Evolutionary conservation across 1,140 invertebrate species (phyloP).

Genomic region (Helicorthomorpha holstii): DNA sequence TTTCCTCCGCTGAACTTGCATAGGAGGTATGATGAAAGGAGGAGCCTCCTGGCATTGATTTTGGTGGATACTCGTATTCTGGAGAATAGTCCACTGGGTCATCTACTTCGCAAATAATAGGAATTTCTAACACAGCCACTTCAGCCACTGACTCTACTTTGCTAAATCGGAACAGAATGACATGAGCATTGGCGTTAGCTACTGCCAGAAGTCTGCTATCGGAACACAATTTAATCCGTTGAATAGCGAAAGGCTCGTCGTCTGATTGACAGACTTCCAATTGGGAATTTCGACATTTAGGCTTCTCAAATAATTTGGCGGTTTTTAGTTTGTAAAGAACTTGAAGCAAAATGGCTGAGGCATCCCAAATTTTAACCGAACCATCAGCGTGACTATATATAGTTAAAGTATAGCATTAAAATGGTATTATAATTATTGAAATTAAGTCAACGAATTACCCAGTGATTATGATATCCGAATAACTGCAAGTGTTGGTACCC

Average conservation of each 20-base stretch:
- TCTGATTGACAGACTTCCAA: no score
- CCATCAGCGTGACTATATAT: constrained; percentile 78
- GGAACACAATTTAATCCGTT: constrained; percentile 76
- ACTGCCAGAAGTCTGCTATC: constrained; percentile 79
- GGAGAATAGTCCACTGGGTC: constrained; percentile 61
- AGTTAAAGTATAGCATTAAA: constrained; percentile 8
- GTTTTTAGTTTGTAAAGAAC: constrained; percentile 96
- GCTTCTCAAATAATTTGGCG: constrained; percentile 79
- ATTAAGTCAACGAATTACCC: constrained; percentile 38
- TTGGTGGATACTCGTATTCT: constrained; percentile 50
- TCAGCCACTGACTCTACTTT: constrained; percentile 74
- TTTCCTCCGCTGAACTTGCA: constrained; percentile 22
- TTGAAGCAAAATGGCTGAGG: constrained; percentile 77
- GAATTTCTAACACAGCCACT: constrained; percentile 68
- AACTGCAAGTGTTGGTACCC: constrained; percentile 81
- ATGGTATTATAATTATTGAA: neutral
- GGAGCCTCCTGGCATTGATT: constrained; percentile 29
- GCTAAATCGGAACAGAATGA: constrained; percentile 87
- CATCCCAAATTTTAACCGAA: constrained; percentile 95
- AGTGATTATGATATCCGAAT: constrained; percentile 91
- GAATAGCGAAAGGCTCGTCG: constrained; percentile 84
- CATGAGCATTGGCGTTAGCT: constrained; percentile 76
- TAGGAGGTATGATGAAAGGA: constrained; percentile 33
- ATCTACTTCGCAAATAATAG: constrained; percentile 61
- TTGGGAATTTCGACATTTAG: constrained; percentile 25